Percentiles rank a stretch among this genome's conserved stretches.
Evolutionary conservation across 1,140 invertebrate genomes (phyloP).

Genomic region (Euborellia annulipes): DNA sequence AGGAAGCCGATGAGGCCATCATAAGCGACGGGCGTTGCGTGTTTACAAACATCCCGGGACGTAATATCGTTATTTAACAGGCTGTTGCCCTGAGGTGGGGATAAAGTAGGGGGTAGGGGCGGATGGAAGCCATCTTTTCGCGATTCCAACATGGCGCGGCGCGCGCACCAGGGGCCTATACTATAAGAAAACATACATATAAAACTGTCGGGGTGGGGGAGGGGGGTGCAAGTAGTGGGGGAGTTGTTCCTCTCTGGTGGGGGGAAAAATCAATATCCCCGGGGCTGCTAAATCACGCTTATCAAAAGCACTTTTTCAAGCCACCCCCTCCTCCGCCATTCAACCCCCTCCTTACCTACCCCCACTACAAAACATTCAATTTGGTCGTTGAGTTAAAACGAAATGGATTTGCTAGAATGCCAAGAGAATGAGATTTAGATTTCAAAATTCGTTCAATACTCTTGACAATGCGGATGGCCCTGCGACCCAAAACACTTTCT

Average conservation of each 20-base stretch:
- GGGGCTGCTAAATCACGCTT: conserved; percentile 55
- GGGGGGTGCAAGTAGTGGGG: no score
- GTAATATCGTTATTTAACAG: no score
- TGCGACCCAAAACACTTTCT: no score
- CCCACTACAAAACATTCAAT: conserved; percentile 30
- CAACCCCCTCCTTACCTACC: conserved; percentile 11
- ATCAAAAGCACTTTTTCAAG: conserved; percentile 49
- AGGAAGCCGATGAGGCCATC: no score
- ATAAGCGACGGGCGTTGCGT: no score
- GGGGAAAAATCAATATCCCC: conserved; percentile 49
- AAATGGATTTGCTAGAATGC: conserved; percentile 27
- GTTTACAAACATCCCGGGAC: no score
- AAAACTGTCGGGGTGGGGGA: conserved; percentile 30
- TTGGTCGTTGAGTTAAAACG: conserved; percentile 27
- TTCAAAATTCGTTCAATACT: conserved; percentile 13
- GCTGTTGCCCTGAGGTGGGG: no score
- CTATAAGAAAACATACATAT: conserved; percentile 33
- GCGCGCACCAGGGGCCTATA: conserved; percentile 23
- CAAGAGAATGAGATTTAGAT: conserved; percentile 13
- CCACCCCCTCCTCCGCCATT: conserved; percentile 10
- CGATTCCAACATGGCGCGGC: conserved; percentile 15
- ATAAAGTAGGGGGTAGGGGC: no score
- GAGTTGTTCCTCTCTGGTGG: background rate
- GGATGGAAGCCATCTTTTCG: conserved; percentile 11
- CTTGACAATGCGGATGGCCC: no score